A percentile compares a stretch with the other conserved stretches of the same genome.
These are phyloP conservation scores for Acrobasis consociella DNA, from an alignment of 2,888 invertebrate species.

Conservation along the genomic window DNA sequence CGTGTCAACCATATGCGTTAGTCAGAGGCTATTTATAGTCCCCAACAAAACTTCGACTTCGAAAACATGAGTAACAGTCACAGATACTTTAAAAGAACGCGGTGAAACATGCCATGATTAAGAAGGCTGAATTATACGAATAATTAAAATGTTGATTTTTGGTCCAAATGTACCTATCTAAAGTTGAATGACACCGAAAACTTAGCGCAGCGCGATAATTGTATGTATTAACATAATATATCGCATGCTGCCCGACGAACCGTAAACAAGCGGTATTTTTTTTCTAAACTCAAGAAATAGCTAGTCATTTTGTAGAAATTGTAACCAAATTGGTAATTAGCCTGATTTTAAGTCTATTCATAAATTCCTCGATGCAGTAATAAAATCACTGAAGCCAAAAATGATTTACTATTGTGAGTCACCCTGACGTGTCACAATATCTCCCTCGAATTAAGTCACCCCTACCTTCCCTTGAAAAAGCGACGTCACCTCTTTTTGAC, in stretches of 20 bases:
- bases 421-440: constrained; percentile 11
- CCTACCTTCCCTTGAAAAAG: constrained; percentile 8
- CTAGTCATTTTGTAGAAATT: constrained; percentile 36
- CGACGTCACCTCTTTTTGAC: constrained; percentile 4
- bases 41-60: constrained; percentile 46
- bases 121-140: neutral
- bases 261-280: constrained; percentile 57
- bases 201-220: constrained; percentile 63
- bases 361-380: neutral
- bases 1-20: constrained; percentile 68
- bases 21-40: constrained; percentile 71
- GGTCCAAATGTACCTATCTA: constrained; percentile 37
- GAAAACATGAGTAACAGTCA: constrained; percentile 48
- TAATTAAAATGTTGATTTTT: constrained; percentile 26
- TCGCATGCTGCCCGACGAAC: constrained; percentile 65
- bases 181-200: constrained; percentile 64
- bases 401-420: constrained; percentile 16
- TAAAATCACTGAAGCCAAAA: constrained; percentile 7
- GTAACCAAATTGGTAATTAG: constrained; percentile 22
- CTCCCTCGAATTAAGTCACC: constrained; percentile 20
- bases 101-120: neutral
- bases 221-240: constrained; percentile 77
- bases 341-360: neutral
- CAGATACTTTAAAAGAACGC: constrained; percentile 1
- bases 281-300: constrained; percentile 38